These are phyloP conservation scores for Apocheima hispidaria DNA, from an alignment of 2,888 invertebrate species.

Conservation along the genomic window DNA sequence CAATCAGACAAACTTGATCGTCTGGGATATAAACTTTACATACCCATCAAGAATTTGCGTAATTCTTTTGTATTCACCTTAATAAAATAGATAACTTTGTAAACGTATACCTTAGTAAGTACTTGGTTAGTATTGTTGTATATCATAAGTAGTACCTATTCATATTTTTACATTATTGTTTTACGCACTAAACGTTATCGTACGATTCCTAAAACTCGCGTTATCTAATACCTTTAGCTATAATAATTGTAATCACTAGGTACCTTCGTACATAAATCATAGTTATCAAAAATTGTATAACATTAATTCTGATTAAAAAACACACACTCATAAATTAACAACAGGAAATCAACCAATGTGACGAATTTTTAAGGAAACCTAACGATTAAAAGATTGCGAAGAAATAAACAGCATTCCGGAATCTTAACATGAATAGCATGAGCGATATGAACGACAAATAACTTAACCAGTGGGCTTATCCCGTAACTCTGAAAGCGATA, in stretches of 20 bases:
- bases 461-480: no score
- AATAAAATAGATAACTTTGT: no score
- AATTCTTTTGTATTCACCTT: no score
- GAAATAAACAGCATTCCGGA: slow-evolving; percentile 10
- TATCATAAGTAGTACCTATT: neutral
- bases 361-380: slow-evolving; percentile 6
- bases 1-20: no score
- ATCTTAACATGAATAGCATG: neutral
- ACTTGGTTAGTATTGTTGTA: no score
- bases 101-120: no score
- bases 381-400: neutral
- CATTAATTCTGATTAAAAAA: slow-evolving; percentile 23
- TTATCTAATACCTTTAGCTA: slow-evolving; percentile 21
- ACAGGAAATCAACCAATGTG: slow-evolving; percentile 23
- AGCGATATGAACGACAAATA: no score
- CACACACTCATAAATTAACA: slow-evolving; percentile 19
- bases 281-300: slow-evolving; percentile 7
- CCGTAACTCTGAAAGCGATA: no score
- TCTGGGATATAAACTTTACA: no score
- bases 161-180: slow-evolving; percentile 13
- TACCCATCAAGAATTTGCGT: no score
- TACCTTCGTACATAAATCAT: slow-evolving; percentile 3
- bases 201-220: slow-evolving; percentile 27
- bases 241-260: slow-evolving; percentile 10
- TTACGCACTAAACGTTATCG: slow-evolving; percentile 21